These are phyloP conservation scores for Acipenser ruthenus DNA, from an alignment of 2,797 vertebrate species.

Conservation along the genomic window DNA sequence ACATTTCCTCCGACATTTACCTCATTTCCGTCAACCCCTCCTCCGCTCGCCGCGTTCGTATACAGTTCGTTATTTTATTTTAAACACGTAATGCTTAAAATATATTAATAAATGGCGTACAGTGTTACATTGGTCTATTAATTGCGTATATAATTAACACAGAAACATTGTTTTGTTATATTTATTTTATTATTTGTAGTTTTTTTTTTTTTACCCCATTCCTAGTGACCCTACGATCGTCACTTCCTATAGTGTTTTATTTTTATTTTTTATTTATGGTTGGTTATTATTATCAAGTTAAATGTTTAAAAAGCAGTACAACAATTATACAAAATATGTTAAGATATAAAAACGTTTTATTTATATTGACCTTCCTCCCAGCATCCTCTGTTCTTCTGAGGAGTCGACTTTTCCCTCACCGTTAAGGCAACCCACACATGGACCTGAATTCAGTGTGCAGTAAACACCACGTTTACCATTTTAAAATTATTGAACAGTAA, in stretches of 20 bases:
- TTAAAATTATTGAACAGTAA: neutral
- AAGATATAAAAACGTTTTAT: too few species aligned
- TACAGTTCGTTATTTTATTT: too few species aligned
- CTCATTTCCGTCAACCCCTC: slow-evolving; percentile 37
- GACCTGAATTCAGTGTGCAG: neutral
- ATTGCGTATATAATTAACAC: too few species aligned
- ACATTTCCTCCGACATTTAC: slow-evolving; percentile 42
- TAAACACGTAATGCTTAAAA: too few species aligned
- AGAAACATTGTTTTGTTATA: too few species aligned
- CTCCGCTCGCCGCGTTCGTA: slow-evolving; percentile 40
- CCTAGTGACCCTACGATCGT: neutral
- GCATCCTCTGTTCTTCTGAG: neutral
- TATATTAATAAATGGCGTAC: too few species aligned
- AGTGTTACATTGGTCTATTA: too few species aligned
- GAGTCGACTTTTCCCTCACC: slow-evolving; percentile 3
- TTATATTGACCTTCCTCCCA: slow-evolving; percentile 7
- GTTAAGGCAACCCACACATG: slow-evolving; percentile 6
- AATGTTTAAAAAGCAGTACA: too few species aligned
- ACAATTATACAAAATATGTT: too few species aligned
- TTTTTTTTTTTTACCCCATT: too few species aligned
- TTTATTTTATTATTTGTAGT: too few species aligned
- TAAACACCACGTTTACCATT: neutral
- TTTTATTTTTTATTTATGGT: neutral
- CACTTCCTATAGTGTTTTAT: slow-evolving; percentile 11
- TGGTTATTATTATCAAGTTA: too few species aligned